Percentiles rank a stretch among this genome's conserved stretches.
These are phyloP conservation scores for Nyleta sp. DNA, from an alignment of 2,888 invertebrate genomes.

Conservation along the genomic window DNA sequence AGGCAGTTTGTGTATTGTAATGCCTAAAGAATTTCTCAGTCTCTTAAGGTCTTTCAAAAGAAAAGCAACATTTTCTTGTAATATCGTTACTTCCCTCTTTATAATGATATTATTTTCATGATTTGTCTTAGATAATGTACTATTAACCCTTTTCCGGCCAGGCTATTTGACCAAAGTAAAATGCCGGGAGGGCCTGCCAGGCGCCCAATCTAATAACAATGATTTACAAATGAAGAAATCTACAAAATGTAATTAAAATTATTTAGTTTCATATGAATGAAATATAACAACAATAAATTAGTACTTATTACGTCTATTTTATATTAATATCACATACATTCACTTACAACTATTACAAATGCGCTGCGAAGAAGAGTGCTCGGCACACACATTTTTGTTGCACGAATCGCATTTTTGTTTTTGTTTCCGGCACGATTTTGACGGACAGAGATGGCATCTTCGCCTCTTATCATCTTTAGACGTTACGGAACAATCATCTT, in stretches of 20 bases:
- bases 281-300: not conserved
- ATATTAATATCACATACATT: not conserved
- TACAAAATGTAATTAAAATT: not conserved
- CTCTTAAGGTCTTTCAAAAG: too few relatives aligned
- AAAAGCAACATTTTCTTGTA: too few relatives aligned
- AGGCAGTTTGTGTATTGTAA: too few relatives aligned
- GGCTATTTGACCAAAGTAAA: not conserved
- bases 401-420: constrained; percentile 34
- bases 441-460: constrained; percentile 18
- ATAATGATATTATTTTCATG: too few relatives aligned
- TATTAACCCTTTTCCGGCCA: too few relatives aligned
- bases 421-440: constrained; percentile 19
- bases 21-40: too few relatives aligned
- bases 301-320: not conserved
- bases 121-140: too few relatives aligned
- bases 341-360: constrained; percentile 15
- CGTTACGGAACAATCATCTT: constrained; percentile 4
- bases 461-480: constrained; percentile 21
- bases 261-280: not conserved
- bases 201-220: not conserved
- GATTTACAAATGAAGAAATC: not conserved
- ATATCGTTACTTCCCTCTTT: too few relatives aligned
- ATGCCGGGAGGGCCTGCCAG: not conserved
- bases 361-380: constrained; percentile 20
- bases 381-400: constrained; percentile 27